Base-by-base conservation (phyloP, 2,113 vertebrate genomes). In the Pyxicephalus adspersus region DNA sequence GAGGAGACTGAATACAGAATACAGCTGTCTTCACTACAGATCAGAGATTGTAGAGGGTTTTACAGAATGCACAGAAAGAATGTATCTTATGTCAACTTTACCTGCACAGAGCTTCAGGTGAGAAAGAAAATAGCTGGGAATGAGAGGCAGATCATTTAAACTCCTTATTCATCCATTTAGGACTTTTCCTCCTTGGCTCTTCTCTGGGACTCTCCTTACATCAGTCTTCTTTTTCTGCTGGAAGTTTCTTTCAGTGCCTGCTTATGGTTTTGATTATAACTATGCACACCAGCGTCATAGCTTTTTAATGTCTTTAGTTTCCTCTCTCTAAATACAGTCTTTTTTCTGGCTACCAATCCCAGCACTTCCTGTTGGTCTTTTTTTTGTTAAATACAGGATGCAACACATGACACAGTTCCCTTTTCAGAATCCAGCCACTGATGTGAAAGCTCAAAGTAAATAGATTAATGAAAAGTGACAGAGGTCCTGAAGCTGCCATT, bases 331-430 rank as follows among this genome's bases (percentile, higher is more conserved):
- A 81, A 81, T 72, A 81, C 68, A 80, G 70, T 64, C 50, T 23
- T 81, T 80, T 81, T 74, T 81, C 79, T 81, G 79, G 79, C 70
- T 81, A 74, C 58, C 60, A 81, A 81, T 81, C 79, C 79, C 70
- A 73, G 78, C 25, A 81, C 79, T 81, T 81, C 79, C 79, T 81
- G 79, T 81, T 72, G 70, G 58, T 81, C 70, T 81, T 81, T 81
- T 81, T 80, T 81, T 73, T 81, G 26, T 81, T 74, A 81, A 81
- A 81, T 81, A 81, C 79, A 81, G 79, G 79, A 81, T 81, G 79
- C 79, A 81, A 81, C 79, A 81, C 70, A 81, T 81, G 79, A 81
- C 79, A 81, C 79, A 81, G 79, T 81, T 81, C 79, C 79, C 79
- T 74, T 81, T 81, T 81, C 79, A 81, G 50, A 57, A 63, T 74